These are phyloP conservation scores for Ceraclea dissimilis DNA, from an alignment of 2,888 invertebrate genomes.

Conservation along the genomic window DNA sequence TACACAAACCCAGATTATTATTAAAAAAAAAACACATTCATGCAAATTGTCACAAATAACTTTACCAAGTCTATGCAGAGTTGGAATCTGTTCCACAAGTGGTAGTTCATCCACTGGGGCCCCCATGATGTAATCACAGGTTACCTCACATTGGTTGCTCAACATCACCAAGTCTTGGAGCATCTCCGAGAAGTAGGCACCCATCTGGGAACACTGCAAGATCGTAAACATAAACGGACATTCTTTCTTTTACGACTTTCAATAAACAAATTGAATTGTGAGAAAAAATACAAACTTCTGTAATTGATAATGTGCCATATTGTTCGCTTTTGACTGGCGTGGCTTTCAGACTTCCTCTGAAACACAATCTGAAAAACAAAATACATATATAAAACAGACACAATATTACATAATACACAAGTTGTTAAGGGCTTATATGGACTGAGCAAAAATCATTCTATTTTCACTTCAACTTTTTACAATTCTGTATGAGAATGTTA, in stretches of 20 bases:
- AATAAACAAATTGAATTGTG: no score
- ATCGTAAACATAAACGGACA: neutral
- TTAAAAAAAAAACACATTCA: no score
- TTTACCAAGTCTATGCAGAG: conserved; percentile 60
- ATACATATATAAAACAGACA: neutral
- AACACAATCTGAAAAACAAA: conserved; percentile 20
- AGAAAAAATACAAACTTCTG: conserved; percentile 11
- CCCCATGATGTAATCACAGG: conserved; percentile 61
- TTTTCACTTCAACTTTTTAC: no score
- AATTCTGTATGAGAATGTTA: no score
- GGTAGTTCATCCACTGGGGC: conserved; percentile 70
- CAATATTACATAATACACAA: neutral
- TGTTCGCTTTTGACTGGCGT: conserved; percentile 23
- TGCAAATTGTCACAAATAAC: neutral
- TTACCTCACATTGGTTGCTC: conserved; percentile 69
- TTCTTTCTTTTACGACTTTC: neutral
- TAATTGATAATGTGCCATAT: conserved; percentile 19
- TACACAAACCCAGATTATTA: no score
- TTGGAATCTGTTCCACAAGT: conserved; percentile 75
- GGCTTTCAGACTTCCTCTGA: conserved; percentile 18
- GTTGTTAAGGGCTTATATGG: neutral
- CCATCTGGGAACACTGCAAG: conserved; percentile 49
- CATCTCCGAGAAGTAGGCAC: conserved; percentile 55
- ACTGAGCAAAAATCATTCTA: no score
- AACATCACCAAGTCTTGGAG: conserved; percentile 62